Percentiles rank a stretch among this genome's conserved stretches.
These are phyloP conservation scores for Eurystomus gularis DNA, from an alignment of 2,113 vertebrate species.

Conservation along the genomic window DNA sequence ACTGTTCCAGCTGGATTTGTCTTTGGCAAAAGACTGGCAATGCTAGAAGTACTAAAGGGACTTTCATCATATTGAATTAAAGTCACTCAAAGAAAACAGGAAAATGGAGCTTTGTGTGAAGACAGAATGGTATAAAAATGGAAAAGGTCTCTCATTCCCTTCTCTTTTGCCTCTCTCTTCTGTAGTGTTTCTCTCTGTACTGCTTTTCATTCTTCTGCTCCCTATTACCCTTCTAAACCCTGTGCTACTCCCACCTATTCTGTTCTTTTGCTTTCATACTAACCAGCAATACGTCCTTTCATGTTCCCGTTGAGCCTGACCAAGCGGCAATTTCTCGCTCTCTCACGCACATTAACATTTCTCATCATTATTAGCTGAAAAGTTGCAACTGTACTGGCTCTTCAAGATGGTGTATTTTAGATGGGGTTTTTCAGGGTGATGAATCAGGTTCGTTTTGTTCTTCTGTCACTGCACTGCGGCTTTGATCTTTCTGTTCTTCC, in stretches of 20 bases:
- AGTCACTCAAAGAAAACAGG: background rate
- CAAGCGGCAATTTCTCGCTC: background rate
- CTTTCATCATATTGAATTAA: background rate
- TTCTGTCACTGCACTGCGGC: background rate
- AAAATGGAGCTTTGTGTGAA: background rate
- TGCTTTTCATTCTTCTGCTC: background rate
- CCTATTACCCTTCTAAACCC: background rate
- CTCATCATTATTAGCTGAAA: background rate
- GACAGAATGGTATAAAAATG: background rate
- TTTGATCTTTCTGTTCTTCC: slow-evolving; percentile 28
- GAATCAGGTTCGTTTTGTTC: slow-evolving; percentile 3
- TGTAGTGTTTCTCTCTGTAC: background rate
- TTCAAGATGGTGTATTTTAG: background rate
- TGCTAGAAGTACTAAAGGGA: background rate
- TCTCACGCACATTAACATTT: background rate
- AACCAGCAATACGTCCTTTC: background rate
- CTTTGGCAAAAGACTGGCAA: background rate
- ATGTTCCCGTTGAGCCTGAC: background rate
- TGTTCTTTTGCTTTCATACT: background rate
- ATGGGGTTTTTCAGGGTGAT: background rate
- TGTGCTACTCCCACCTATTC: background rate
- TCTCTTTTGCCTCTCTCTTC: background rate
- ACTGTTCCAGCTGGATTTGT: background rate
- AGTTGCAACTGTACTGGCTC: background rate
- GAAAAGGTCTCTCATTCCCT: background rate